Percentiles rank a stretch among this genome's conserved stretches.
These are phyloP conservation scores for Globicephala melas DNA, from an alignment of 2,113 vertebrate species.

Conservation along the genomic window DNA sequence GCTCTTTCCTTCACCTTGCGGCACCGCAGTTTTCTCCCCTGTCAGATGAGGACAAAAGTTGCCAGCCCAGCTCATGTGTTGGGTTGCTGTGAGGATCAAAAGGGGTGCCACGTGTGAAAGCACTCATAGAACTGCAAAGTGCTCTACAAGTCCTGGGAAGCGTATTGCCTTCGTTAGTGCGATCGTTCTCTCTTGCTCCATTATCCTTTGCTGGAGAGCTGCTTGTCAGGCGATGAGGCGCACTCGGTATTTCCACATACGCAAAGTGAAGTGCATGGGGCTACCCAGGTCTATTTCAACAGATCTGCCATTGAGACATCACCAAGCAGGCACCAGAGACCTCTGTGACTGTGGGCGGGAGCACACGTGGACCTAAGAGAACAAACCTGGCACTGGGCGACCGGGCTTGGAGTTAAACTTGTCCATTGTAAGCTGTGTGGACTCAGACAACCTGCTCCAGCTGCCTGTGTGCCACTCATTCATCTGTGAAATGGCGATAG, in stretches of 20 bases:
- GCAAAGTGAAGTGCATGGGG: background rate
- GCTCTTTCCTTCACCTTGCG: background rate
- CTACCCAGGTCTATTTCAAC: background rate
- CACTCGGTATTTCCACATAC: background rate
- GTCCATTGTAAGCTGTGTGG: background rate
- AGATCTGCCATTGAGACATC: background rate
- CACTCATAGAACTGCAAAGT: background rate
- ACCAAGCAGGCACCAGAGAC: background rate
- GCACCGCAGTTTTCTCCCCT: background rate
- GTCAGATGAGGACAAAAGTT: background rate
- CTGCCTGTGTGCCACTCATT: background rate
- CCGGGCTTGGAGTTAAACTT: no score
- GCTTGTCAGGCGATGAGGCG: conserved; percentile 34
- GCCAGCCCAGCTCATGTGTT: background rate
- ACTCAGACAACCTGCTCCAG: background rate
- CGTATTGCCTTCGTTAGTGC: background rate
- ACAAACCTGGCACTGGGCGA: background rate
- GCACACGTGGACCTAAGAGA: fast-evolving
- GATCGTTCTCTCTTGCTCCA: conserved; percentile 34
- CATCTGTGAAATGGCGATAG: background rate
- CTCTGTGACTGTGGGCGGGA: fast-evolving
- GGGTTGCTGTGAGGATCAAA: background rate
- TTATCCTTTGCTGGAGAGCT: conserved; percentile 57
- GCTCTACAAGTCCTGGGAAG: conserved; percentile 33
- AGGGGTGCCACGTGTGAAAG: background rate